These are phyloP conservation scores for Drosophila histrio DNA, from an alignment of 2,888 invertebrate species.

Conservation along the genomic window DNA sequence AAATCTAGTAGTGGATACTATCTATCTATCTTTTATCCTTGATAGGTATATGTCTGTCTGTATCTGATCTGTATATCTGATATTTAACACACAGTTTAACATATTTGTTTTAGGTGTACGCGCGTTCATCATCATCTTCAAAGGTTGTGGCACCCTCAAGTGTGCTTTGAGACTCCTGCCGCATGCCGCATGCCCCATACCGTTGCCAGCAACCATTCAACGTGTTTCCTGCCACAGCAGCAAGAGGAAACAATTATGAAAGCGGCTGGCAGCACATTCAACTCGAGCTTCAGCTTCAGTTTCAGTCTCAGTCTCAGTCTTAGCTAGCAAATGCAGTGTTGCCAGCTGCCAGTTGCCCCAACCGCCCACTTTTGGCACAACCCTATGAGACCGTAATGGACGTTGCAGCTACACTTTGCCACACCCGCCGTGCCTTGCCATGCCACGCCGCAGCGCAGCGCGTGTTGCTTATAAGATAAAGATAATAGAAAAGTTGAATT, in stretches of 20 bases:
- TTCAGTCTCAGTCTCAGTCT: not conserved
- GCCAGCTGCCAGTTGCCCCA: slow-evolving; percentile 19
- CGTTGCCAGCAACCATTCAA: slow-evolving; percentile 1
- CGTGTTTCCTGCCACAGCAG: slow-evolving; percentile 39
- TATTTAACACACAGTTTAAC: too few species aligned
- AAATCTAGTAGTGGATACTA: too few species aligned
- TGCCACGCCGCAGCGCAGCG: slow-evolving; percentile 26
- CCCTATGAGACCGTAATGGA: slow-evolving; percentile 34
- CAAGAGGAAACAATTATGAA: slow-evolving; percentile 59
- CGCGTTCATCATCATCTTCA: slow-evolving; percentile 34
- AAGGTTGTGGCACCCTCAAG: slow-evolving; percentile 46
- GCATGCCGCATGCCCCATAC: not conserved
- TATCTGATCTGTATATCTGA: too few species aligned
- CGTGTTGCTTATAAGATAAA: slow-evolving; percentile 72
- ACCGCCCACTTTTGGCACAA: not conserved
- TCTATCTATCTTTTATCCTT: too few species aligned
- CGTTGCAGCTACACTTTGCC: slow-evolving; percentile 41
- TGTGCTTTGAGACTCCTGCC: slow-evolving; percentile 35
- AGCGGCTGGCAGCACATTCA: slow-evolving; percentile 53
- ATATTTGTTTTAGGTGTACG: slow-evolving; percentile 17
- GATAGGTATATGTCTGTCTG: too few species aligned
- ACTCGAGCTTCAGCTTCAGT: slow-evolving; percentile 28
- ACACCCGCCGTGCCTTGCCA: not conserved
- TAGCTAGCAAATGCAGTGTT: slow-evolving; percentile 29
- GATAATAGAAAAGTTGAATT: slow-evolving; percentile 75